Conservation (phyloP, 2,888 invertebrate species). For the Crioceris asparagi region DNA sequence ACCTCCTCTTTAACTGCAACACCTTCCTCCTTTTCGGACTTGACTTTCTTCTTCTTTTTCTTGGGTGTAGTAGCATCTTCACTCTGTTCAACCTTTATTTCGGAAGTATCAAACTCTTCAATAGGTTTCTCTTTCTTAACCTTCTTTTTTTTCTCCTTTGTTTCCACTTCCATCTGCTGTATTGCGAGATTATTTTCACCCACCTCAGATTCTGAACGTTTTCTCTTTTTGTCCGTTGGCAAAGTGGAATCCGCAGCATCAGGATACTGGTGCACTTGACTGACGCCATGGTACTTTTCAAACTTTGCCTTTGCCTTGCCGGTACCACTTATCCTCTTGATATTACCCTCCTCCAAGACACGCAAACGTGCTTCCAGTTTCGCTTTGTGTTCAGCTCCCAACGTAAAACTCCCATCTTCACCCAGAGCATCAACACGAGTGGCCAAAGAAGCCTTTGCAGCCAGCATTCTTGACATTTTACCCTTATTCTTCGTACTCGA, state of each 20-base stretch:
- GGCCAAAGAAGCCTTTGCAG: conserved; percentile 90
- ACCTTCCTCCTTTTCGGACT: conserved; percentile 24
- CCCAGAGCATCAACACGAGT: conserved; percentile 94
- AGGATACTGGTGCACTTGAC: conserved; percentile 66
- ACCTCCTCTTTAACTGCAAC: conserved; percentile 26
- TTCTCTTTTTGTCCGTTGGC: conserved; percentile 48
- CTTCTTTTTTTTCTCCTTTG: conserved; percentile 26
- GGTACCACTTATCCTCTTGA: conserved; percentile 74
- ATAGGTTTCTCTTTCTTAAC: conserved; percentile 6
- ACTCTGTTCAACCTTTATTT: conserved; percentile 21
- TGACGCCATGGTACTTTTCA: conserved; percentile 84
- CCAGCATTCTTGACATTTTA: conserved; percentile 89
- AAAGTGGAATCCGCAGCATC: conserved; percentile 77
- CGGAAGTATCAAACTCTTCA: no score
- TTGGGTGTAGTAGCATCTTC: conserved; percentile 19
- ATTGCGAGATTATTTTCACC: conserved; percentile 23
- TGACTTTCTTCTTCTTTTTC: conserved; percentile 31
- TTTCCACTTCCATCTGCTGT: conserved; percentile 2
- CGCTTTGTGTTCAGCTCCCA: conserved; percentile 72
- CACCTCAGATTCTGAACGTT: conserved; percentile 42
- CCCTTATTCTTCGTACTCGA: conserved; percentile 87
- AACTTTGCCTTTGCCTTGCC: conserved; percentile 83
- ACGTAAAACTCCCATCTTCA: conserved; percentile 70
- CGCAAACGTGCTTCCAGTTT: conserved; percentile 73
- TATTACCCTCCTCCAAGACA: conserved; percentile 76